Conservation (phyloP, 2,113 vertebrate species). For the Lepus timidus region DNA sequence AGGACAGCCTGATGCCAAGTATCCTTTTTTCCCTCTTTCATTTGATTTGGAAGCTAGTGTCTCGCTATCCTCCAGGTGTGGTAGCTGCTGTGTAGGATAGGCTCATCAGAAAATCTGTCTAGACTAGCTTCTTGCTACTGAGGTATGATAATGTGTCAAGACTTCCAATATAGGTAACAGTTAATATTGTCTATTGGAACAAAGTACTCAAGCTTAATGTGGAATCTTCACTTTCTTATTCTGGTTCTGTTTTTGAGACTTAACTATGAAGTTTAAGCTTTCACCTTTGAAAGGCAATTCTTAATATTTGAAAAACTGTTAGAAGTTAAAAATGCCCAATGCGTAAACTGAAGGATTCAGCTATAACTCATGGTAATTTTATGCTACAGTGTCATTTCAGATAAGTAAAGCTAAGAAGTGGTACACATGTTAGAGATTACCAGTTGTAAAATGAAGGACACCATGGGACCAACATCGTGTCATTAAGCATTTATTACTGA, state of each 20-base stretch:
- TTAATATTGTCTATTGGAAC: background rate
- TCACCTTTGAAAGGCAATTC: conserved; percentile 22
- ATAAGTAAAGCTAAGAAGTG: conserved; percentile 25
- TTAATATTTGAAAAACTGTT: background rate
- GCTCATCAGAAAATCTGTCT: background rate
- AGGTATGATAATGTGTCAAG: background rate
- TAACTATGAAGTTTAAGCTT: conserved; percentile 9
- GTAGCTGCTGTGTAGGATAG: background rate
- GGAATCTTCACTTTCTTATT: background rate
- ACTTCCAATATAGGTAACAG: background rate
- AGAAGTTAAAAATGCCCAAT: background rate
- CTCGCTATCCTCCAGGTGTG: background rate
- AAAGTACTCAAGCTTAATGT: background rate
- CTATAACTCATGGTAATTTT: conserved; percentile 29
- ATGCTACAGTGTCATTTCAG: background rate
- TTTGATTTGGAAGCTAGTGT: too few species aligned
- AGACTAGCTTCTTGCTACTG: background rate
- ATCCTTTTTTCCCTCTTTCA: conserved; percentile 90
- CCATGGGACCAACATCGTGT: background rate
- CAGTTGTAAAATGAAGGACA: conserved; percentile 27
- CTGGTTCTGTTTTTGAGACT: conserved; percentile 37
- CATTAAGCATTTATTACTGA: conserved; percentile 20
- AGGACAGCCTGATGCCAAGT: conserved; percentile 96
- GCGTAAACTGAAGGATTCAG: background rate
- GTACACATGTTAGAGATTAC: background rate